These are phyloP conservation scores for Podabrus alpinus DNA, from an alignment of 2,888 invertebrate genomes.

Conservation along the genomic window DNA sequence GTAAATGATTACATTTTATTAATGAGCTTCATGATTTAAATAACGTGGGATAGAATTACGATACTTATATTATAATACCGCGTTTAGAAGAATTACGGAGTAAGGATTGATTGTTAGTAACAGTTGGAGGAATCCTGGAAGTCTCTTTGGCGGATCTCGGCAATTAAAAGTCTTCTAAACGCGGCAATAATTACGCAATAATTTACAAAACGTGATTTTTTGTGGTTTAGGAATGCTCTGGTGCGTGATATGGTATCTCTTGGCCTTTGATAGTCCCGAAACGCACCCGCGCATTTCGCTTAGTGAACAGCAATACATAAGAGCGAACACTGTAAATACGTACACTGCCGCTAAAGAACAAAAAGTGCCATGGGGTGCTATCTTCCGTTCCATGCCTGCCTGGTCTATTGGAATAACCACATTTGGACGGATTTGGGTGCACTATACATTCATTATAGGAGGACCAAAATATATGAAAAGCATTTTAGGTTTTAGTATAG, in stretches of 20 bases:
- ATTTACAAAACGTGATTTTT: not conserved
- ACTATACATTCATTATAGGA: slow-evolving; percentile 72
- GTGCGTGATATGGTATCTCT: slow-evolving; percentile 71
- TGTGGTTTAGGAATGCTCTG: slow-evolving; percentile 56
- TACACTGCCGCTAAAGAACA: slow-evolving; percentile 56
- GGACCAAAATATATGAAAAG: slow-evolving; percentile 74
- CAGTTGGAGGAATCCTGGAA: too few relatives aligned
- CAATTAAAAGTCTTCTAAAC: too few relatives aligned
- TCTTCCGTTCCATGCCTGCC: slow-evolving; percentile 66
- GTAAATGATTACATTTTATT: slow-evolving; percentile 37
- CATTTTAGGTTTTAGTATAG: slow-evolving; percentile 69
- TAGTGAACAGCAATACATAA: slow-evolving; percentile 68
- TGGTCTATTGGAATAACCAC: slow-evolving; percentile 75
- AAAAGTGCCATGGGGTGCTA: slow-evolving; percentile 67
- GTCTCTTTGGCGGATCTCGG: too few relatives aligned
- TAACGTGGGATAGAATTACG: not conserved
- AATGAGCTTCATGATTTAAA: not conserved
- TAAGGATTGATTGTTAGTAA: too few relatives aligned
- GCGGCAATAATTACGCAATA: too few relatives aligned
- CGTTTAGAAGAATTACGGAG: too few relatives aligned
- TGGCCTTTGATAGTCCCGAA: slow-evolving; percentile 71
- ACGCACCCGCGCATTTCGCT: slow-evolving; percentile 70
- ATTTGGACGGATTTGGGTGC: slow-evolving; percentile 76
- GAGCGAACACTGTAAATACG: slow-evolving; percentile 61
- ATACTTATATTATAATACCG: not conserved